These are phyloP conservation scores for Phoxinus phoxinus DNA, from an alignment of 2,113 vertebrate genomes.

Conservation along the genomic window DNA sequence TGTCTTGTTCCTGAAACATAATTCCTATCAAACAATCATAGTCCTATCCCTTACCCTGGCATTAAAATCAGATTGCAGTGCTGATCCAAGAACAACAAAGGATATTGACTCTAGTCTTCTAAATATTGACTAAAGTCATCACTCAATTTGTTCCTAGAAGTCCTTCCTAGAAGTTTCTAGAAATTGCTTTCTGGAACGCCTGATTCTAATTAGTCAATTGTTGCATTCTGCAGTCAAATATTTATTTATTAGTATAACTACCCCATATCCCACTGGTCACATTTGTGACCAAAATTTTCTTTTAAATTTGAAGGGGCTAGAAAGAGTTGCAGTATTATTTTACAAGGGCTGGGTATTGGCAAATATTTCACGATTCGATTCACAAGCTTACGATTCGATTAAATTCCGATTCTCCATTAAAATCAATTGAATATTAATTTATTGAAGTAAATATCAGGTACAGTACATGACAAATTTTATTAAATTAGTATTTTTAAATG, in stretches of 20 bases:
- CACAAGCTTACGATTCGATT: too few relatives aligned
- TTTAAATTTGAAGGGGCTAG: not conserved
- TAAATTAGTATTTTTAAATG: too few relatives aligned
- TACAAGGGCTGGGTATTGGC: not conserved
- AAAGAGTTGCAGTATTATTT: not conserved
- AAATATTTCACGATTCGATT: too few relatives aligned
- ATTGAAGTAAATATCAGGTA: too few relatives aligned
- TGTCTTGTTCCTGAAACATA: not conserved
- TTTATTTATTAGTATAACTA: conserved; percentile 2
- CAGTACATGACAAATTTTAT: too few relatives aligned
- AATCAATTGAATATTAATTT: too few relatives aligned
- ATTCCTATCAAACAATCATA: not conserved
- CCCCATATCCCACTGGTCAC: not conserved
- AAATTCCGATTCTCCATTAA: too few relatives aligned
- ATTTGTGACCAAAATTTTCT: not conserved
- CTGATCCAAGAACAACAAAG: not conserved
- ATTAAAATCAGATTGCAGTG: not conserved
- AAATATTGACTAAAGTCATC: not conserved
- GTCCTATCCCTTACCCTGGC: not conserved
- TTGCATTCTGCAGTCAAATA: not conserved
- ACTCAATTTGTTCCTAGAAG: not conserved
- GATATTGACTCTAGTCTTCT: not conserved
- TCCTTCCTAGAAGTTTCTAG: not conserved
- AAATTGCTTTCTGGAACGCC: not conserved
- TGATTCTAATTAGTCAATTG: not conserved